A percentile compares a stretch with the other conserved stretches of the same genome.
Evolutionary conservation across 2,113 vertebrate genomes (phyloP).

Genomic region (Ariopsis seemanni): DNA sequence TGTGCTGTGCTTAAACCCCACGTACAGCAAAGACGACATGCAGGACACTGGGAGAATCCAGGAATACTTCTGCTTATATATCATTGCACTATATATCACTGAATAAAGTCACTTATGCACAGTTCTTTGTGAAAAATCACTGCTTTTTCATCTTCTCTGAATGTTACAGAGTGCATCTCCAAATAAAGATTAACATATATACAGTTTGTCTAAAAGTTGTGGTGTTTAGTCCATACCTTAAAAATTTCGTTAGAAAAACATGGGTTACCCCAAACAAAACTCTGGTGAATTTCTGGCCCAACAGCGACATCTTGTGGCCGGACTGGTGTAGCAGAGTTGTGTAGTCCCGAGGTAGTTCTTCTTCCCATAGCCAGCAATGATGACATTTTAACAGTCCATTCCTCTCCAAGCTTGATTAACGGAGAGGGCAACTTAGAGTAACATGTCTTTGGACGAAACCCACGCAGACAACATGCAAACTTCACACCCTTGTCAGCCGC

Average conservation of each 20-base stretch:
- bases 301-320: constrained; percentile 32
- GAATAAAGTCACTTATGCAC: neutral
- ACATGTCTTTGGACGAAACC: too few species aligned
- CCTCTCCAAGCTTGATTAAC: too few species aligned
- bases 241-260: neutral
- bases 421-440: too few species aligned
- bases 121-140: neutral
- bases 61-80: too few species aligned
- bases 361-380: too few species aligned
- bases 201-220: neutral
- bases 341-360: too few species aligned
- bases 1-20: neutral
- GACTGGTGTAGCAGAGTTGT: neutral
- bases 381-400: too few species aligned
- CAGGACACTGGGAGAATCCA: neutral
- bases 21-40: neutral
- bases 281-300: neutral
- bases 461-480: too few species aligned
- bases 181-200: neutral
- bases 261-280: neutral
- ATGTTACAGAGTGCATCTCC: neutral
- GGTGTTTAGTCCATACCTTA: neutral
- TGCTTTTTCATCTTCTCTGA: neutral
- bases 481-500: too few species aligned
- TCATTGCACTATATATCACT: too few species aligned